phyloP scores from a whole-genome alignment of 2,888 invertebrate genomes.

The Tryphoninae sp. region DNA sequence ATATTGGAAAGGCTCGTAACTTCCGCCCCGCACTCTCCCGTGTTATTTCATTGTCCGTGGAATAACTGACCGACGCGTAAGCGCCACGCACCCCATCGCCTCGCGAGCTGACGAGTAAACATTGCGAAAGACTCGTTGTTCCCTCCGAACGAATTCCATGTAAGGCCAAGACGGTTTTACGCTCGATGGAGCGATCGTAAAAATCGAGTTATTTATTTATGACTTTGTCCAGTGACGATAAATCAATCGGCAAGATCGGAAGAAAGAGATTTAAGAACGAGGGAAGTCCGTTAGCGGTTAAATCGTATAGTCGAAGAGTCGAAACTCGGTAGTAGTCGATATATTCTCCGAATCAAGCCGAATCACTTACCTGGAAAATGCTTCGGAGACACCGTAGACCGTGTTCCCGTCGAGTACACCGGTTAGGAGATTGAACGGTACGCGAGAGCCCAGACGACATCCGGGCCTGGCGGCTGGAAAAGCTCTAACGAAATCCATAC shows the following conservation, averaged over 20 bases:
- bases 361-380: conserved; percentile 86
- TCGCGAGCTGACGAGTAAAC: conserved; percentile 19
- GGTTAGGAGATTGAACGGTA: conserved; percentile 93
- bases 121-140: conserved; percentile 36
- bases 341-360: not conserved
- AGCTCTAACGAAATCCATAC: conserved; percentile 94
- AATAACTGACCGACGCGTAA: conserved; percentile 20
- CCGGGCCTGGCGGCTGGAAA: conserved; percentile 94
- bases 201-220: conserved; percentile 37
- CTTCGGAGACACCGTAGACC: conserved; percentile 93
- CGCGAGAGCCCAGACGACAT: conserved; percentile 92
- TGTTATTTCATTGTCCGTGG: conserved; percentile 24
- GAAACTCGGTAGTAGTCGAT: too few species aligned
- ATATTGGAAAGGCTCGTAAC: not conserved
- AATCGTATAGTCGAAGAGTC: too few species aligned
- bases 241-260: conserved; percentile 19
- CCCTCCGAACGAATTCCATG: conserved; percentile 17
- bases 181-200: conserved; percentile 24
- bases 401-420: conserved; percentile 94
- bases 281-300: not conserved
- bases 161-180: conserved; percentile 19
- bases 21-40: not conserved
- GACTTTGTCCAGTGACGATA: conserved; percentile 1
- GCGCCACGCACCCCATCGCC: conserved; percentile 4
- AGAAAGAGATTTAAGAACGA: not conserved